Evolutionary conservation across 2,888 invertebrate species (phyloP).

Genomic region (Octodonta nipae): DNA sequence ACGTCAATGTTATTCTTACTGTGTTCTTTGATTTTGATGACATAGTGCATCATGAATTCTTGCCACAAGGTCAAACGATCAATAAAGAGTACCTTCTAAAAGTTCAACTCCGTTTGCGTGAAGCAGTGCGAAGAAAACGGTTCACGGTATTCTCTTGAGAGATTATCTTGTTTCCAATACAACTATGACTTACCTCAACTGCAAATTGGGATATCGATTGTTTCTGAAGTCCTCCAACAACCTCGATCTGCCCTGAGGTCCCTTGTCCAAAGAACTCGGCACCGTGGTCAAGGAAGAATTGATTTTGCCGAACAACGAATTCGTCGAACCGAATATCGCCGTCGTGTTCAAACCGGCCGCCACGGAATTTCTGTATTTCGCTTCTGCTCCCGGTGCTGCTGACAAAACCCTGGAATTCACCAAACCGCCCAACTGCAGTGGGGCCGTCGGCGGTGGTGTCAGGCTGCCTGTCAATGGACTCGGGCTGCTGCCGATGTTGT

Average conservation of each 20-base stretch:
- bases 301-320: constrained; percentile 61
- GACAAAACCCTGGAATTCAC: constrained; percentile 50
- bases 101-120: no score
- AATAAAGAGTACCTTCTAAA: no score
- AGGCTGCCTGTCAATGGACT: constrained; percentile 41
- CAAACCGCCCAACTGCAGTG: constrained; percentile 50
- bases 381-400: constrained; percentile 85
- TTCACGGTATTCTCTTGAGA: no score
- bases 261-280: constrained; percentile 33
- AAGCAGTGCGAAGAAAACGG: no score
- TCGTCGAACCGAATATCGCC: constrained; percentile 65
- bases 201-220: constrained; percentile 75
- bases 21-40: no score
- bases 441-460: constrained; percentile 59
- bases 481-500: constrained; percentile 39
- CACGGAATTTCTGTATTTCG: constrained; percentile 63
- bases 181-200: constrained; percentile 42
- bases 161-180: no score
- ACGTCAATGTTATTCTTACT: no score
- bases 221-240: constrained; percentile 91
- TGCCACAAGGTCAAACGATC: no score
- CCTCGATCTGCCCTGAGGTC: constrained; percentile 65
- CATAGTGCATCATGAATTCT: no score
- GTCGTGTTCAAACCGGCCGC: constrained; percentile 49
- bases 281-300: constrained; percentile 29